Conservation (phyloP, 2,888 invertebrate genomes). For the Charanyca ferruginea region DNA sequence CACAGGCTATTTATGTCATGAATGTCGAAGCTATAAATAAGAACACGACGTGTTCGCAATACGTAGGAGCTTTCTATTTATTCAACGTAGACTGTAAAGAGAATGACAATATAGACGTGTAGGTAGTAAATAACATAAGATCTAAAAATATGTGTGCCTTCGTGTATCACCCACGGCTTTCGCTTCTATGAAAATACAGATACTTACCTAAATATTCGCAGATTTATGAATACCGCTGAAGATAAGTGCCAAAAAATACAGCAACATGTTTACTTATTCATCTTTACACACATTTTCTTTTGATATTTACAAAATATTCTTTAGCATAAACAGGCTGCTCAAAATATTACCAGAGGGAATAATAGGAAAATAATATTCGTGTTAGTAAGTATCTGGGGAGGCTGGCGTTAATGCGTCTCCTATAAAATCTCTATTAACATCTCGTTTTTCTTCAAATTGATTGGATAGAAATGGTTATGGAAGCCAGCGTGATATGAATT, state of each 20-base stretch:
- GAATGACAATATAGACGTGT: conserved; percentile 10
- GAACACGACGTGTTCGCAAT: conserved; percentile 1
- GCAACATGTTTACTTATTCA: conserved; percentile 41
- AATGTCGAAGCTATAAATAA: conserved; percentile 21
- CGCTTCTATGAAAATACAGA: conserved; percentile 2
- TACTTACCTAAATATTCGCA: conserved; percentile 13
- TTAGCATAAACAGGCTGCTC: not conserved
- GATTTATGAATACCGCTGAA: conserved; percentile 41
- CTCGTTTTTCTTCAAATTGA: too few species aligned
- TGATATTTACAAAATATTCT: not conserved
- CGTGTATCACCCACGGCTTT: not conserved
- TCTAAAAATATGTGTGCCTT: conserved; percentile 2
- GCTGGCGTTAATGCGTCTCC: not conserved
- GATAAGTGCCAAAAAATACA: conserved; percentile 26
- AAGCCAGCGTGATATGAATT: too few species aligned
- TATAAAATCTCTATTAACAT: not conserved
- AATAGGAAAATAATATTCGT: not conserved
- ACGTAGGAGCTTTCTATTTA: conserved; percentile 20
- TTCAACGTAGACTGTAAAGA: conserved; percentile 23
- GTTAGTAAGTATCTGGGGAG: not conserved
- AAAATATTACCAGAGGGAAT: not conserved
- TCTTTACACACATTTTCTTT: conserved; percentile 26
- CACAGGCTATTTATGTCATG: not conserved
- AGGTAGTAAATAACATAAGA: conserved; percentile 29
- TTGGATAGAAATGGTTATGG: too few species aligned